Evolutionary conservation across 1,140 invertebrate genomes (phyloP), one percentile per base, ranked within the genome.

Genomic region (Penaeus vannamei): DNA sequence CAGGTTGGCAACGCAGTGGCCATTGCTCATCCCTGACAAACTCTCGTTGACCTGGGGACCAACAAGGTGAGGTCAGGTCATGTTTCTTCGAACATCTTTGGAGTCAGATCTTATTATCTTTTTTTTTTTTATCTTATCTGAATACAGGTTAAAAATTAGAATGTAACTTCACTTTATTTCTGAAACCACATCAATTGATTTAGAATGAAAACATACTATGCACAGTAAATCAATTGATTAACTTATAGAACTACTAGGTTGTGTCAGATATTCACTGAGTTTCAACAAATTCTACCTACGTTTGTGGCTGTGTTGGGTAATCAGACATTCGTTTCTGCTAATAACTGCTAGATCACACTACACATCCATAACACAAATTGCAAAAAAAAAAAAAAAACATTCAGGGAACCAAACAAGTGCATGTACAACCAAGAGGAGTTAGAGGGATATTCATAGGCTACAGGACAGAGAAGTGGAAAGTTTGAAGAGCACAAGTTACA

Each of bases 1-100:
- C 29, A 85, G 87, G 87, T 89, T 89, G 87, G 87, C 87, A 79
- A 89, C 80, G 76, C 87, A 89, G 87, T 89, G 87, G 59, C 87
- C 87, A 85, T 89, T 89, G 53, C 87, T 81, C 87, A 89, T 89
- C 72, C 87, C 87, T 64, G 87, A 84, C 87, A 89, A 83, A 79
- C 82, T 85, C 76, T 89, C 87, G 87, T 89, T 89, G 69, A 89
- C 87, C 87, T 89, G 87, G 61, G 87, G 87, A 84, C 86, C 86
- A 80, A 88, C 46, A 84, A 88, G 80, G 80, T 83, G 64, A 77
- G 64, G 80, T 84, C 80, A 88, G 59, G 86, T 61, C 66, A 62
- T 66, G 53, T 23, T 42, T 80, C 76, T 62, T n/a, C 26, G 23
- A 14, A 77, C 69, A 66, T 76, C 59, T 77, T 80, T 26, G 32